These are phyloP conservation scores for Eulemur coronatus DNA, from an alignment of 2,797 vertebrate genomes.

Conservation along the genomic window DNA sequence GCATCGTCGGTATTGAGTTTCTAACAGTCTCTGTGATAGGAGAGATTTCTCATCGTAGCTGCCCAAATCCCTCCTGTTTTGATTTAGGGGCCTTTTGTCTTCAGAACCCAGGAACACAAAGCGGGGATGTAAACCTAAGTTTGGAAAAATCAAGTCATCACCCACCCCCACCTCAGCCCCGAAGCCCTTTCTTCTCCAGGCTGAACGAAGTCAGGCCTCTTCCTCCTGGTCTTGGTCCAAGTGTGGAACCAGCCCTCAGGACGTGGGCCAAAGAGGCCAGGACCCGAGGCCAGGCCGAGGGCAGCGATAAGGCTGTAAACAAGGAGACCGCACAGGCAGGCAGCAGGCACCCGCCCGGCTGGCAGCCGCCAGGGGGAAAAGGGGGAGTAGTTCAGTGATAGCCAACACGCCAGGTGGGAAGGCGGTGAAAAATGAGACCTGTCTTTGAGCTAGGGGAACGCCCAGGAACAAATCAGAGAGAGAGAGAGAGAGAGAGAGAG, in stretches of 20 bases:
- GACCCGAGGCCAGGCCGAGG: background rate
- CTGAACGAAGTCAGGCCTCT: background rate
- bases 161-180: background rate
- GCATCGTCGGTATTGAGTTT: background rate
- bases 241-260: constrained; percentile 2
- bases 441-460: background rate
- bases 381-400: background rate
- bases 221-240: background rate
- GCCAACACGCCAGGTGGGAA: constrained; percentile 34
- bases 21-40: background rate
- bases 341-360: background rate
- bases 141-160: constrained; percentile 16
- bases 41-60: background rate
- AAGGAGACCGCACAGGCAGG: constrained; percentile 41
- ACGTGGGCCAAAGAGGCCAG: background rate
- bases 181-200: constrained; percentile 23
- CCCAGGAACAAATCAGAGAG: background rate
- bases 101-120: background rate
- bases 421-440: constrained; percentile 42
- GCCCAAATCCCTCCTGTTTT: background rate
- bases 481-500: background rate
- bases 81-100: background rate
- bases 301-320: constrained; percentile 62
- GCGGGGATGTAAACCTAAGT: background rate
- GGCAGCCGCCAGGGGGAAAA: constrained; percentile 58